Base-by-base conservation (phyloP, 2,113 vertebrate species). In the Tragelaphus scriptus region DNA sequence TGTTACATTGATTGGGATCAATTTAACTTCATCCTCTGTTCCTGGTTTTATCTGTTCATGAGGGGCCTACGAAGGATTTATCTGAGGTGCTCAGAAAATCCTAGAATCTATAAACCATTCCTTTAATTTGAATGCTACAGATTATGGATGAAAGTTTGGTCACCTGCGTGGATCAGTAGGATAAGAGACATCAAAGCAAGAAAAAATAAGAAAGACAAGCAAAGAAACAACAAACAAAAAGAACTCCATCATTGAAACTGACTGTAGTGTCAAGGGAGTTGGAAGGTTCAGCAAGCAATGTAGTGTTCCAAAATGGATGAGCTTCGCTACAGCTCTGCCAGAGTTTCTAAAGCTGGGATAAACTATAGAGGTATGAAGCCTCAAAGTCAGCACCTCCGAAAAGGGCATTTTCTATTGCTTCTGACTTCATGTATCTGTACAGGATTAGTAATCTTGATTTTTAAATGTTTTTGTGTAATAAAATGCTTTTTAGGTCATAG, bases 131-230 rank as follows among this genome's bases (percentile, higher is more conserved):
- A 99, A 99, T 98, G 98, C 98, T 98, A 96, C 98, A 99, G 99
- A 99, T 99, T 99, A 99, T 10, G 85, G 98, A 99, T 99, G 98
- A 99, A 99, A 99, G 98, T 98, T 98, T 99, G 98, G 99, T 99
- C 99, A 99, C 99, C 98, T 99, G 98, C 88, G 1, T 97, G 95
- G 98, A 98, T 98, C 97, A 98, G 98, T 53, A 98, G 98, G 99
- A 99, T 99, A 99, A 99, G 96, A 95, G 55, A 98, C 98, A 99
- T 99, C 99, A 99, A 99, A 99, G 98, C 53, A 94, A 97, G 95
- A 95, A 63, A 98, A 99, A 98, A 98, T 98, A 99, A 99, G 84
- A 99, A 98, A 98, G 97, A 98, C 96, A 94, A 96, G 96, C 95
- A 98, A 93, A 99, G 98, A 96, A 98, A 97, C 96, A 98, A 98